These are phyloP conservation scores for Holotrichia oblita DNA, from an alignment of 1,140 invertebrate species.

Conservation along the genomic window DNA sequence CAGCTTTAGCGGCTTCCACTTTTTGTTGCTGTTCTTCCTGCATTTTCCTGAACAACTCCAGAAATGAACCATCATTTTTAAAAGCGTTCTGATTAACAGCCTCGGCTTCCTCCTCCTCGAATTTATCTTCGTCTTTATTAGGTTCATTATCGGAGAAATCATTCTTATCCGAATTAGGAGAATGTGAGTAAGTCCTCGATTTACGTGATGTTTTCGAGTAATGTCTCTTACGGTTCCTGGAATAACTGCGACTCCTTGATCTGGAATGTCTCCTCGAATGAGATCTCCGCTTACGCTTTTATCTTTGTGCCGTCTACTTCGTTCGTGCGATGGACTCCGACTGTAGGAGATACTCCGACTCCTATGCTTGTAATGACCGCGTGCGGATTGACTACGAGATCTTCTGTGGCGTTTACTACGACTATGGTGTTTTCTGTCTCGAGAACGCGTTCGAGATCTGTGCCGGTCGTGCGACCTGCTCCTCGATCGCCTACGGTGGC, in stretches of 20 bases:
- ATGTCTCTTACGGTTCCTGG: slow-evolving; percentile 59
- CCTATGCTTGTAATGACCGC: slow-evolving; percentile 52
- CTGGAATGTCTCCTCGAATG: slow-evolving; percentile 51
- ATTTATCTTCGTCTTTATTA: slow-evolving; percentile 55
- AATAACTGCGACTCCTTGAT: slow-evolving; percentile 54
- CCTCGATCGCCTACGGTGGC: slow-evolving; percentile 41
- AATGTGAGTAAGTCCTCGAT: slow-evolving; percentile 34
- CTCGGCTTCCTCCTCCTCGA: slow-evolving; percentile 54
- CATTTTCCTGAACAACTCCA: slow-evolving; percentile 91
- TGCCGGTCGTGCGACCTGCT: slow-evolving; percentile 39
- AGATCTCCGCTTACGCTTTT: slow-evolving; percentile 44
- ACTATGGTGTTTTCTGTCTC: slow-evolving; percentile 48
- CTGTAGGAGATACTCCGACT: slow-evolving; percentile 43
- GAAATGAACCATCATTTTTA: slow-evolving; percentile 87
- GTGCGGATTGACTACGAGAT: slow-evolving; percentile 49
- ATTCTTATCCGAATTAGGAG: slow-evolving; percentile 37
- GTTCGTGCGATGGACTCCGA: slow-evolving; percentile 33
- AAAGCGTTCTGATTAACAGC: slow-evolving; percentile 69
- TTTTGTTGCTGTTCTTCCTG: slow-evolving; percentile 68
- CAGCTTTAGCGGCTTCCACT: slow-evolving; percentile 46
- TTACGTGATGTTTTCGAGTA: slow-evolving; percentile 33
- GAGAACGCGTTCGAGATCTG: slow-evolving; percentile 47
- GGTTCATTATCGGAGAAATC: slow-evolving; percentile 29
- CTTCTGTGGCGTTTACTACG: slow-evolving; percentile 54
- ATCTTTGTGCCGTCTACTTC: slow-evolving; percentile 38